Evolutionary conservation across 2,797 vertebrate species (phyloP), one percentile per base, ranked within the genome.

Genomic region (Premnoplex brunnescens): DNA sequence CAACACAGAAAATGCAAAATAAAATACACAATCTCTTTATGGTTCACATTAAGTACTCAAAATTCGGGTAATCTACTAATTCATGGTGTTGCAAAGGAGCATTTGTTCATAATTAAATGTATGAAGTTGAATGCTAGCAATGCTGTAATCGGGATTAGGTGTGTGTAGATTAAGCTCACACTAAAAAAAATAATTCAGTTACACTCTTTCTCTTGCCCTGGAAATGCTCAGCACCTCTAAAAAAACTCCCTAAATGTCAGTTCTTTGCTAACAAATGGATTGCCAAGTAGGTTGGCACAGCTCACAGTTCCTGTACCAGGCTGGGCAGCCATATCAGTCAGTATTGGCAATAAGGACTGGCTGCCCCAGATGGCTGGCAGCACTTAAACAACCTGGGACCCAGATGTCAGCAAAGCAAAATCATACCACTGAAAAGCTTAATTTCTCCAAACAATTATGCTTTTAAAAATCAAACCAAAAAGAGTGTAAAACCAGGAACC

Each of bases 301-400:
- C n/a, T 43, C 3, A 5, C 4, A 43, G 54, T 8, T 71, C 69
- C 83, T 82, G 63, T 22, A 49, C 58, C 58, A 83, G 89, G 89
- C 80, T 62, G 93, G 92, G 93, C 86, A 96, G 83, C 7, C 2
- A 1, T 49, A 48, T 82, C 94, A 74, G 91, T 85, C 94, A 43
- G 64, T 3, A 14, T 32, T 96, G 96, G 91, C 94, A 96, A 89
- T 24, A 21, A 24, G 83, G 88, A 22, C 83, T 87, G 85, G 48
- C 68, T 87, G 81, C 72, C 85, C 85, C 96, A 96, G 94, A 94
- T 97, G 96, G 96, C 74, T 88, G 71, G 84, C 81, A 89, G 63
- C 22, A 2, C 56, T 74, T 58, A 77, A 54, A 90, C 64, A 39
- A 30, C 64, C 79, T 48, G 93, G 93, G 94, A 87, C 94, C 88